Conservation (phyloP, 2,797 vertebrate species). For the Neosilurus mollespiculum region DNA sequence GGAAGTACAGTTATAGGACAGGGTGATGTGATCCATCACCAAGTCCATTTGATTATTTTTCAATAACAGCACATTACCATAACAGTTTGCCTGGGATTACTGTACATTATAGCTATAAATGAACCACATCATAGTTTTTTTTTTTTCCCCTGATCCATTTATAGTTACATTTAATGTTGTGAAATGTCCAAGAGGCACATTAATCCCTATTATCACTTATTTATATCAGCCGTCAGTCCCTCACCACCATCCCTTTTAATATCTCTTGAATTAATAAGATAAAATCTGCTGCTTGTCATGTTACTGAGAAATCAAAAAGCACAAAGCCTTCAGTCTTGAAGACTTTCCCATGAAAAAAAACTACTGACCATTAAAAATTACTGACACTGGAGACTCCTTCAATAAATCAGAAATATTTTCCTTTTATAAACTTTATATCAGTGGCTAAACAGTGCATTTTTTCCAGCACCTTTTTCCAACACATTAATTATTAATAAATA, state of each 20-base stretch:
- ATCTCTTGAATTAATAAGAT: background rate
- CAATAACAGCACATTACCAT: constrained; percentile 7
- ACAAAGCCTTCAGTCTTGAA: background rate
- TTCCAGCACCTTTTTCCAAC: no score
- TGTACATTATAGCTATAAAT: background rate
- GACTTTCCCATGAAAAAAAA: background rate
- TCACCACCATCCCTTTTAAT: background rate
- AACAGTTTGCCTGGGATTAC: background rate
- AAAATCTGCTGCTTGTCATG: background rate
- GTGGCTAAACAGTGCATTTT: no score
- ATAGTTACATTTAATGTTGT: background rate
- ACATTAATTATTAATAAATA: no score
- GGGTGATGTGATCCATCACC: background rate
- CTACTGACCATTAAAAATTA: background rate
- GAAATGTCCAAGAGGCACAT: background rate
- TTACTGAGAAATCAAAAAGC: background rate
- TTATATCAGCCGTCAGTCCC: background rate
- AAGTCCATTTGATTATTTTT: background rate
- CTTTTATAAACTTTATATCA: no score
- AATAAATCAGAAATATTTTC: background rate
- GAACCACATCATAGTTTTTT: background rate
- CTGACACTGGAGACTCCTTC: background rate
- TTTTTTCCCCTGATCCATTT: no score
- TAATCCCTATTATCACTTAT: background rate
- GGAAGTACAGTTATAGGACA: background rate